Conservation (phyloP, 2,113 vertebrate species). For the Albula goreensis region DNA sequence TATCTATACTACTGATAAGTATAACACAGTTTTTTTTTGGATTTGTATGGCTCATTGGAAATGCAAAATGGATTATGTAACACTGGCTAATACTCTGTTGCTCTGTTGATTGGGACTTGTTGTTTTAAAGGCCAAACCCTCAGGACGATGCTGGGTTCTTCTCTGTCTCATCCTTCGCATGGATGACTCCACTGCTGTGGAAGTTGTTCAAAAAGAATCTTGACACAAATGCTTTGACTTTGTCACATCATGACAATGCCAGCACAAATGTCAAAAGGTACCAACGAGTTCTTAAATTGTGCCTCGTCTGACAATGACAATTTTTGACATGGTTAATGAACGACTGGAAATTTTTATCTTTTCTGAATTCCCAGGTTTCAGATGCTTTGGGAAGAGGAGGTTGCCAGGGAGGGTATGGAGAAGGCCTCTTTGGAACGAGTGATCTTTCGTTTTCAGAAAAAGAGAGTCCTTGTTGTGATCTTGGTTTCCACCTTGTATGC, state of each 20-base stretch:
- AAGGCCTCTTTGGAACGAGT: constrained; percentile 66
- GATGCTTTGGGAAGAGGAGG: constrained; percentile 71
- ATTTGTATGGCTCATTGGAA: too few species aligned
- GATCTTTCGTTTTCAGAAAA: constrained; percentile 69
- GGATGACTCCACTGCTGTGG: constrained; percentile 73
- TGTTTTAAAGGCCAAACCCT: constrained; percentile 61
- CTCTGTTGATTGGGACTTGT: background rate
- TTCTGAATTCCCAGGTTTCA: constrained; percentile 56
- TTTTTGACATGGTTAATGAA: too few species aligned
- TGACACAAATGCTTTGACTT: constrained; percentile 50
- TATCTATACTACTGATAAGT: too few species aligned
- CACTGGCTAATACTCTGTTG: too few species aligned
- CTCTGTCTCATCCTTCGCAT: constrained; percentile 68
- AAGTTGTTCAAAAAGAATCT: constrained; percentile 61
- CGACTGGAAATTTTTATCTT: background rate
- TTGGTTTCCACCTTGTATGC: constrained; percentile 51
- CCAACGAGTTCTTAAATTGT: background rate
- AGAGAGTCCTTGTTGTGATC: constrained; percentile 55
- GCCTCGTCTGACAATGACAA: background rate
- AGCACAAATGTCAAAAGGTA: constrained; percentile 69
- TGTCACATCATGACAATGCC: constrained; percentile 64
- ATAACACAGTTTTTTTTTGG: too few species aligned
- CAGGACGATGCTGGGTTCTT: constrained; percentile 72
- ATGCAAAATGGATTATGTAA: too few species aligned
- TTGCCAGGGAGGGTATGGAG: constrained; percentile 64